Percentiles rank a stretch among this genome's conserved stretches.
phyloP scores from a whole-genome alignment of 2,113 vertebrate genomes.

The Sinocyclocheilus maitianheensis region DNA sequence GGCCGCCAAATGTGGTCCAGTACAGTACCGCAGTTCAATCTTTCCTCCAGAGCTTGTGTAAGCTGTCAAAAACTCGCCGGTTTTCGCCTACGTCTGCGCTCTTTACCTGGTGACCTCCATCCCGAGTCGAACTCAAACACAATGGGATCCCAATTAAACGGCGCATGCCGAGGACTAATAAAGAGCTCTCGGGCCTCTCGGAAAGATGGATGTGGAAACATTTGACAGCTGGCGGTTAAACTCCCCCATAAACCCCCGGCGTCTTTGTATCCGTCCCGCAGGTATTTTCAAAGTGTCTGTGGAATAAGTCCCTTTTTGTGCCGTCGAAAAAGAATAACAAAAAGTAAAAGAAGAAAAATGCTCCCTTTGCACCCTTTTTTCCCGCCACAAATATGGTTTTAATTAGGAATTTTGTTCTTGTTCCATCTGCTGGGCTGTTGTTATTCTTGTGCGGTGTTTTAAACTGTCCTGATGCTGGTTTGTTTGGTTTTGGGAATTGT shows the following conservation, averaged over 20 bases:
- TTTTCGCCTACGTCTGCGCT: neutral
- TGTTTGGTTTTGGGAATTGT: neutral
- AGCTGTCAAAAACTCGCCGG: neutral
- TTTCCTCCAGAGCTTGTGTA: constrained; percentile 14
- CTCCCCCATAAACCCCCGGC: constrained; percentile 71
- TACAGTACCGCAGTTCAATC: neutral
- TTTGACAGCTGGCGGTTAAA: constrained; percentile 64
- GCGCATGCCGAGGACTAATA: constrained; percentile 56
- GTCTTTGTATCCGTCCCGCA: constrained; percentile 77
- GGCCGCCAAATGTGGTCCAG: neutral
- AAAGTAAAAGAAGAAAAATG: constrained; percentile 55
- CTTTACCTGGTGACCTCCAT: constrained; percentile 14
- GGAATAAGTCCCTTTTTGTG: constrained; percentile 71
- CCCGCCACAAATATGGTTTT: constrained; percentile 52
- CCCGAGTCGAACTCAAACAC: neutral
- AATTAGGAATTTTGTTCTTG: constrained; percentile 48
- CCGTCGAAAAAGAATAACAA: constrained; percentile 68
- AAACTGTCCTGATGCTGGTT: constrained; percentile 49
- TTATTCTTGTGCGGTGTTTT: constrained; percentile 49
- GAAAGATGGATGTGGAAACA: constrained; percentile 69
- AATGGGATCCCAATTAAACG: constrained; percentile 65
- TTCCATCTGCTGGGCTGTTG: constrained; percentile 33
- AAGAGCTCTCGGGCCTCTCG: constrained; percentile 56
- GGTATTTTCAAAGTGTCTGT: constrained; percentile 71
- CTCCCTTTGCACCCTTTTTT: constrained; percentile 52